Percentiles rank a stretch among this genome's conserved stretches.
Conservation (phyloP, 2,888 invertebrate genomes). For the Cremastobaeus sp. region DNA sequence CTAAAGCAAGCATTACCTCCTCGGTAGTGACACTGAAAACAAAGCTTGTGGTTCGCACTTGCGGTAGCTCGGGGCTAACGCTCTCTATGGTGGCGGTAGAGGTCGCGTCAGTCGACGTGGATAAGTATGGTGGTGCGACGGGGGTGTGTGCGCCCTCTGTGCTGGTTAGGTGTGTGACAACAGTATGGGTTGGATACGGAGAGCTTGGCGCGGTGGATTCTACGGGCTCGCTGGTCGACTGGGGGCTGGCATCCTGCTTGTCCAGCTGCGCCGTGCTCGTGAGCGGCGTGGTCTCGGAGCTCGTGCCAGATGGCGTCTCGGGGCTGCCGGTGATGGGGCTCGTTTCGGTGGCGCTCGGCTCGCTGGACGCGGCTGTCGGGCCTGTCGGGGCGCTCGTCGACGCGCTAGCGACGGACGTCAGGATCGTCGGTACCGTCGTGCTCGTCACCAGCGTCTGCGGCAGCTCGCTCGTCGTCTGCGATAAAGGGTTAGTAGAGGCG, state of each 20-base stretch:
- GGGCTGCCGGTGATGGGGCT: slow-evolving; percentile 30
- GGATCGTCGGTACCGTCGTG: slow-evolving; percentile 11
- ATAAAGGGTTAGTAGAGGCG: slow-evolving; percentile 78
- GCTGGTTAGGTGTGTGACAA: slow-evolving; percentile 42
- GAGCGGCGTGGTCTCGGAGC: slow-evolving; percentile 5
- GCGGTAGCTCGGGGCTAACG: slow-evolving; percentile 39
- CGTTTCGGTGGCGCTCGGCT: slow-evolving; percentile 11
- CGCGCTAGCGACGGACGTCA: slow-evolving; percentile 18
- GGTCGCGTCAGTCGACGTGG: slow-evolving; percentile 48
- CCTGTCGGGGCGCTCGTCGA: slow-evolving; percentile 8
- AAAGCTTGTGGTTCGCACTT: slow-evolving; percentile 65
- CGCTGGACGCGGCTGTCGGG: slow-evolving; percentile 1
- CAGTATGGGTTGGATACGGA: slow-evolving; percentile 6
- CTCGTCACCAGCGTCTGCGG: slow-evolving; percentile 16
- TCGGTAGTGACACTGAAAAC: slow-evolving; percentile 71
- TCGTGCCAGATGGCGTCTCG: not conserved
- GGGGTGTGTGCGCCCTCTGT: slow-evolving; percentile 65
- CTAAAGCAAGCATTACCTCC: slow-evolving; percentile 75
- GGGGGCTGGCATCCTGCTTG: not conserved
- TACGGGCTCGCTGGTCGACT: slow-evolving; percentile 2
- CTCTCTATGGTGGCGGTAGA: slow-evolving; percentile 53
- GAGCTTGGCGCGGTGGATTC: slow-evolving; percentile 6
- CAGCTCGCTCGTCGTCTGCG: slow-evolving; percentile 71
- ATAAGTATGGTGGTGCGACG: slow-evolving; percentile 14
- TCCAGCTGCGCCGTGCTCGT: slow-evolving; percentile 12